Conservation (phyloP, 30 jellyfish, hydroid and myxozoan species). For the Pelagia noctiluca region DNA sequence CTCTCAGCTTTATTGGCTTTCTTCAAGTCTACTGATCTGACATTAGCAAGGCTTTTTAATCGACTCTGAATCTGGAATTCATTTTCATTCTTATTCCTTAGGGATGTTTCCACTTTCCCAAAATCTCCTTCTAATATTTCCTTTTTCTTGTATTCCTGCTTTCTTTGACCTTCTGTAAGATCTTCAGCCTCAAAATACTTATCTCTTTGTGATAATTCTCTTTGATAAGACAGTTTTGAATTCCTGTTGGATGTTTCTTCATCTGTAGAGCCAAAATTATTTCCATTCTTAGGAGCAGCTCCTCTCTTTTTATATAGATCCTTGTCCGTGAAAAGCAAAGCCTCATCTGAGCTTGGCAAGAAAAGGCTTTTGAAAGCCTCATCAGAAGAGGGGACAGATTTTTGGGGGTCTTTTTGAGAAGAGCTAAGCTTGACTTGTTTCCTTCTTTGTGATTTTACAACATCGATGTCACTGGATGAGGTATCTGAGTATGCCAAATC, state of each 20-base stretch:
- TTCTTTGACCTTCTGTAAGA: neutral
- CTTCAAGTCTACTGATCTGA: neutral
- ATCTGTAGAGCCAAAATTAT: neutral
- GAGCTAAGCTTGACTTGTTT: neutral
- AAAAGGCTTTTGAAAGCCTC: neutral
- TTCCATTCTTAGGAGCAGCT: neutral
- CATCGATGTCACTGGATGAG: constrained; percentile 7
- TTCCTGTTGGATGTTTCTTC: neutral
- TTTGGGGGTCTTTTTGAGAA: neutral
- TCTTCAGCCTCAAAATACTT: no score
- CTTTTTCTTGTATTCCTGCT: neutral
- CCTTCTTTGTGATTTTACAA: neutral
- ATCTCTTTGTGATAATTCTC: no score
- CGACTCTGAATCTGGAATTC: neutral
- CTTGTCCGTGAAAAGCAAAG: neutral
- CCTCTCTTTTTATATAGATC: neutral
- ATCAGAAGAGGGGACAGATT: neutral
- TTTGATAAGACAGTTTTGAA: no score
- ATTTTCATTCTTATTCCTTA: neutral
- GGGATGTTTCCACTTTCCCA: neutral
- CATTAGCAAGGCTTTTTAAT: neutral
- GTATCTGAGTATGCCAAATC: neutral
- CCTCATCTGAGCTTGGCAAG: neutral
- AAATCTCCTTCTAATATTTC: neutral
- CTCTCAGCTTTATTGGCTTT: neutral